Conservation (phyloP, 1,140 invertebrate species). For the Varroa destructor region DNA sequence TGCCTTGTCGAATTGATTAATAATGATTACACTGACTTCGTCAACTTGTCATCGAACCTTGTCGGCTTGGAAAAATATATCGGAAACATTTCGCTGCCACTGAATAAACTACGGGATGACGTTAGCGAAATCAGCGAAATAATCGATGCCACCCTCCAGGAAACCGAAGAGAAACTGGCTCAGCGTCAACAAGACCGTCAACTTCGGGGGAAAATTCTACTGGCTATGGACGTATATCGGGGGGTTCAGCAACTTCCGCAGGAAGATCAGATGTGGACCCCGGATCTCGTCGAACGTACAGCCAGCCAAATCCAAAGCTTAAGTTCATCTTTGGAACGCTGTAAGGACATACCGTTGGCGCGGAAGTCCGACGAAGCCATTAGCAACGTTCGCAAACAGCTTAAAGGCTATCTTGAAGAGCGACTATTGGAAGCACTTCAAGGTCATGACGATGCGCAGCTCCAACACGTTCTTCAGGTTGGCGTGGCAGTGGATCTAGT, state of each 20-base stretch:
- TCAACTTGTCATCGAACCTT: slow-evolving; percentile 82
- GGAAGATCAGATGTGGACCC: slow-evolving; percentile 3
- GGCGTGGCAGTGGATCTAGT: not conserved
- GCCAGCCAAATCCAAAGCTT: slow-evolving; percentile 19
- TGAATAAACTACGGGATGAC: slow-evolving; percentile 64
- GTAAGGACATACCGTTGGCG: not conserved
- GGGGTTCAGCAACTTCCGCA: slow-evolving; percentile 1
- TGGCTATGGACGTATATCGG: slow-evolving; percentile 27
- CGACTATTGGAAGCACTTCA: slow-evolving; percentile 6
- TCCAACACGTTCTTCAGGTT: slow-evolving; percentile 15
- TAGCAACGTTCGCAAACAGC: not conserved
- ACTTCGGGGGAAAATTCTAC: slow-evolving; percentile 23
- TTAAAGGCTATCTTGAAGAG: not conserved
- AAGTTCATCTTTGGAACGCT: slow-evolving; percentile 2
- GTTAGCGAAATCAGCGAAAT: slow-evolving; percentile 45
- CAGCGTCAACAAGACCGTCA: slow-evolving; percentile 22
- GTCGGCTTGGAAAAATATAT: slow-evolving; percentile 79
- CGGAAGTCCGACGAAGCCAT: not conserved
- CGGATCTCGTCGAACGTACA: slow-evolving; percentile 13
- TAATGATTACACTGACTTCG: slow-evolving; percentile 91
- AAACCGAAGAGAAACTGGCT: slow-evolving; percentile 17
- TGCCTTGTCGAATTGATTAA: slow-evolving; percentile 94
- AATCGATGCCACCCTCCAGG: slow-evolving; percentile 5
- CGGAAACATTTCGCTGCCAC: slow-evolving; percentile 56
- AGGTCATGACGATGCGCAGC: slow-evolving; percentile 5